Evolutionary conservation across 1,140 invertebrate genomes (phyloP).

Genomic region (Dendrolimus punctatus): DNA sequence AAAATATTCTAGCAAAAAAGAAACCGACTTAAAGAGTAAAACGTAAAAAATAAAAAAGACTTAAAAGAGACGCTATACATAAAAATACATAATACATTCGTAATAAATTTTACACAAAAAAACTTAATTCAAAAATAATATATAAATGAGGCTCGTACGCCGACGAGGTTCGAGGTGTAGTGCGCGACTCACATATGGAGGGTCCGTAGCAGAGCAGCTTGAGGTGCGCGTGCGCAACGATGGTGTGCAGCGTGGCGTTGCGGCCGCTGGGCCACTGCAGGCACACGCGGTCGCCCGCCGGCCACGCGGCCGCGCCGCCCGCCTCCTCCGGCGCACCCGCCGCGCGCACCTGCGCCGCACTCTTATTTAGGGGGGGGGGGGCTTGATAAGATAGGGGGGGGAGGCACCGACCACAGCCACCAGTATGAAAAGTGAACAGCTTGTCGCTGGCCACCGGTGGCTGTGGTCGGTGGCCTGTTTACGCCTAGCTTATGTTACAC

Average conservation of each 20-base stretch:
- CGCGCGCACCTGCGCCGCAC: not conserved
- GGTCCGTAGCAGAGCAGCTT: conserved; percentile 90
- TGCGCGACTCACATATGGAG: conserved; percentile 55
- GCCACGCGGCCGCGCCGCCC: conserved; percentile 74
- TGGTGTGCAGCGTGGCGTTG: conserved; percentile 87
- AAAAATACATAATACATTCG: too few relatives aligned
- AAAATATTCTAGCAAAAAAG: too few relatives aligned
- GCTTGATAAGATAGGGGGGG: too few relatives aligned
- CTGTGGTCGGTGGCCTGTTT: not conserved
- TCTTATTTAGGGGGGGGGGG: too few relatives aligned
- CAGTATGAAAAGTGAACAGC: not conserved
- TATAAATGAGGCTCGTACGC: not conserved
- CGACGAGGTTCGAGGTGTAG: not conserved
- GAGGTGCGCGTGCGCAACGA: conserved; percentile 95
- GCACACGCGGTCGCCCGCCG: conserved; percentile 67
- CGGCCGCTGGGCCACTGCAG: conserved; percentile 91
- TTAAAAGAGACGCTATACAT: too few relatives aligned
- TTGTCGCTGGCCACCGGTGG: conserved; percentile 5
- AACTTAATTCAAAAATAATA: too few relatives aligned
- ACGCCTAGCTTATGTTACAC: conserved; percentile 22
- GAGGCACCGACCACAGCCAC: not conserved
- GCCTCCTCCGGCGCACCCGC: conserved; percentile 9
- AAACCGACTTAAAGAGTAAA: too few relatives aligned
- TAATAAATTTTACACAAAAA: too few relatives aligned
- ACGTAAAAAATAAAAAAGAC: too few relatives aligned